Percentiles rank a stretch among this genome's conserved stretches.
These are phyloP conservation scores for Metalampra italica DNA, from an alignment of 2,888 invertebrate genomes.

Conservation along the genomic window DNA sequence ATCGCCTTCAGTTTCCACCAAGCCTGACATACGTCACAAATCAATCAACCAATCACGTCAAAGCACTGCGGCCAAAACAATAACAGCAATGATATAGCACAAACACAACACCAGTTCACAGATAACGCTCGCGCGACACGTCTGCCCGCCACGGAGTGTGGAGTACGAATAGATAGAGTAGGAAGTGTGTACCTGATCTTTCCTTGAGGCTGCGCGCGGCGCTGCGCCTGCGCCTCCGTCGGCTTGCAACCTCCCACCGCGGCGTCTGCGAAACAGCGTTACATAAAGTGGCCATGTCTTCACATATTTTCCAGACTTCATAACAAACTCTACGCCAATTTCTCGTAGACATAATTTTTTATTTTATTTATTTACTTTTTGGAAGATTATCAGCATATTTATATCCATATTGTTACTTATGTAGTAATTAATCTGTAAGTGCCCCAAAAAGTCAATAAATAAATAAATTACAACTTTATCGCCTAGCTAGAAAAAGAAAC, in stretches of 20 bases:
- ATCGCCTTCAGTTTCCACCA: conserved; percentile 22
- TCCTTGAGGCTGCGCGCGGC: conserved; percentile 57
- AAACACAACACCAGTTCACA: conserved; percentile 10
- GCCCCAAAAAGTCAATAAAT: too few species aligned
- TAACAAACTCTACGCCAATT: not conserved
- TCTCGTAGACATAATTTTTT: too few species aligned
- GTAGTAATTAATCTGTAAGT: too few species aligned
- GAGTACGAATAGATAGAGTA: conserved; percentile 62
- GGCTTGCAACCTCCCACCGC: conserved; percentile 61
- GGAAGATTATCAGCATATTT: too few species aligned
- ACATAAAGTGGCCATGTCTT: conserved; percentile 54
- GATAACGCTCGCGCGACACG: conserved; percentile 28
- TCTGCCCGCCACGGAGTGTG: conserved; percentile 36
- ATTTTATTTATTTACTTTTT: too few species aligned
- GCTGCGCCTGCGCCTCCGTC: conserved; percentile 51
- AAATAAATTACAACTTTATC: too few species aligned
- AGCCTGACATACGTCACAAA: conserved; percentile 22
- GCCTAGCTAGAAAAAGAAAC: too few species aligned
- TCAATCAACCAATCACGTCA: conserved; percentile 6
- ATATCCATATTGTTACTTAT: too few species aligned
- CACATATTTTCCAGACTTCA: conserved; percentile 7
- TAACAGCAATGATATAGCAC: not conserved
- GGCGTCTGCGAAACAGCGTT: conserved; percentile 58
- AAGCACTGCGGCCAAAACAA: conserved; percentile 11
- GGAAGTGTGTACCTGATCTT: conserved; percentile 65